Evolutionary conservation across 2,888 invertebrate species (phyloP).

Genomic region (Agonopterix subpropinquella): DNA sequence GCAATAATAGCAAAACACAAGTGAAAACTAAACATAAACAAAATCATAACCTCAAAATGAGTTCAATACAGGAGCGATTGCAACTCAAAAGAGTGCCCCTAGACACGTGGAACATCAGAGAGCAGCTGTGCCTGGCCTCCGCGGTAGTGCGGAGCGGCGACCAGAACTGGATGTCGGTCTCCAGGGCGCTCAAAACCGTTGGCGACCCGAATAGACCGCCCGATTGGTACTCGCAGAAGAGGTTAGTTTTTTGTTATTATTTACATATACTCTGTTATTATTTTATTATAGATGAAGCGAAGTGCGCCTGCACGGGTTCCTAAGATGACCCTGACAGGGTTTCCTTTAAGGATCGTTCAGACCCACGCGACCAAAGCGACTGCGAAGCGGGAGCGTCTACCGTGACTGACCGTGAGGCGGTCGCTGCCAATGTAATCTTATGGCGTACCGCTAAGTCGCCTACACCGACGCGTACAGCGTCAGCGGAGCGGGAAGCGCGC

Average conservation of each 20-base stretch:
- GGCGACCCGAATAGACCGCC: conserved; percentile 84
- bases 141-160: conserved; percentile 90
- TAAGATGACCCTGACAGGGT: too few species aligned
- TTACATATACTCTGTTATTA: not conserved
- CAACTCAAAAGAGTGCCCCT: conserved; percentile 81
- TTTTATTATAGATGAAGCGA: too few species aligned
- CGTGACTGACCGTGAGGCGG: too few species aligned
- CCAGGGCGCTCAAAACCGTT: conserved; percentile 85
- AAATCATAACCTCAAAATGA: conserved; percentile 37
- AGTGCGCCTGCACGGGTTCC: too few species aligned
- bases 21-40: not conserved
- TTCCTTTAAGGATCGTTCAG: too few species aligned
- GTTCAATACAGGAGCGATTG: conserved; percentile 62
- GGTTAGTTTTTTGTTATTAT: conserved; percentile 26
- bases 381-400: too few species aligned
- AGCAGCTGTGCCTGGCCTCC: conserved; percentile 90
- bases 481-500: too few species aligned
- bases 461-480: too few species aligned
- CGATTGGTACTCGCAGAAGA: conserved; percentile 91
- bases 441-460: too few species aligned
- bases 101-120: conserved; percentile 90
- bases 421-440: too few species aligned
- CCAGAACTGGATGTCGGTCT: conserved; percentile 94
- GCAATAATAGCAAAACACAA: not conserved
- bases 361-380: too few species aligned